Evolutionary conservation across 2,113 vertebrate genomes (phyloP), one percentile per base, ranked within the genome.

Genomic region (Acrocephalus kingi): DNA sequence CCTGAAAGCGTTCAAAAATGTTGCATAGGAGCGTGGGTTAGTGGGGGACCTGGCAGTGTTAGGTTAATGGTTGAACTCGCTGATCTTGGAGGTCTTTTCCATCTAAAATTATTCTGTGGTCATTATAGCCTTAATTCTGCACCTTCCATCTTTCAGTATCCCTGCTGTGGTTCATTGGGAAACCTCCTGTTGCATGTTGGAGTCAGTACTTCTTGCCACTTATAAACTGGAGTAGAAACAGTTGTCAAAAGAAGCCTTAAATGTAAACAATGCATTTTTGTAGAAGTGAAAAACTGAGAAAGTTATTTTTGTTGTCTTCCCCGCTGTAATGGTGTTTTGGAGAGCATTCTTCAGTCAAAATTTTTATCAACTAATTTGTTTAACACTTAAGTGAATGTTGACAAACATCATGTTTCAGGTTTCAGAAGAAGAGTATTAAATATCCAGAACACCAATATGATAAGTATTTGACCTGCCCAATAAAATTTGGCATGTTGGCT

Each of bases 1-100:
- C 22, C 35, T 24, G 27, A 24, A 71, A 84, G 3, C 19, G 31
- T 49, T 49, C 15, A 63, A 33, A 61, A 41, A 31, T 13, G 55
- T 22, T 35, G 9, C 41, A 62, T 30, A 76, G 25, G 31, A 31
- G 4, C 5, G 13, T 24, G 31, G 31, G 33, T 43, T 43, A 63
- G 12, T 37, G 25, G 7, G 49, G 31, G 13, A 49, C 10, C 18
- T 49, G 22, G 2, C 35, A 69, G 10, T 55, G 22, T 71, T 56
- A 55, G 25, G n/a, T 35, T 48, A 76, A 37, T 43, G 48, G 18
- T 14, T 84, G 21, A 21, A 49, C 25, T 31, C 0, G 0, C 7
- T 69, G 48, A 23, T 49, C 18, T 33, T 62, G 22, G 41, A 49
- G 8, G 9, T 45, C 25, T 51, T 77, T 84, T 23, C 27, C 43